These are phyloP conservation scores for Sula dactylatra DNA, from an alignment of 2,113 vertebrate genomes.

Conservation along the genomic window DNA sequence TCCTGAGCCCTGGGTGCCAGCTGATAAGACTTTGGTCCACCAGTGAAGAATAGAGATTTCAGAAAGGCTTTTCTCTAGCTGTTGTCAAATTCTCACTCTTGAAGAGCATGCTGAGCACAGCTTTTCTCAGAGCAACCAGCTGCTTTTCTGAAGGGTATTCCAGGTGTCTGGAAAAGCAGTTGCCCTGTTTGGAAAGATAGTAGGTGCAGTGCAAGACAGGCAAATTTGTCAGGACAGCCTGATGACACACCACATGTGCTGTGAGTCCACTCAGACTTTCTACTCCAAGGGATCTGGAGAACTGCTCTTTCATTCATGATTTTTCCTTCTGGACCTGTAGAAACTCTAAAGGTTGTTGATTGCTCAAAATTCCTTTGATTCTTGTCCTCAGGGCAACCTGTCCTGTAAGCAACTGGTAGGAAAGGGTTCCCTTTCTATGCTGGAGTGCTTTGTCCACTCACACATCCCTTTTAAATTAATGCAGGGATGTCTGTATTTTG, in stretches of 20 bases:
- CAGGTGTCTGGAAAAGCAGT: neutral
- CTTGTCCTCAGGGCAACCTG: neutral
- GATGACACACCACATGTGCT: rapidly evolving
- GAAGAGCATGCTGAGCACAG: neutral
- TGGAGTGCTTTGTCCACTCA: neutral
- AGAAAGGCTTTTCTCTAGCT: neutral
- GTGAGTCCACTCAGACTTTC: neutral
- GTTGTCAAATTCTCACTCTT: neutral
- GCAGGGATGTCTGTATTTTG: neutral
- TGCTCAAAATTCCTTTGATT: neutral
- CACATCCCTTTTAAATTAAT: neutral
- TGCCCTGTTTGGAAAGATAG: neutral
- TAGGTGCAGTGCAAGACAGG: neutral
- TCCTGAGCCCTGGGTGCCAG: neutral
- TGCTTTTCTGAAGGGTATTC: neutral
- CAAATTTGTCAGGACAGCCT: neutral
- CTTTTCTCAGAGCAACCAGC: neutral
- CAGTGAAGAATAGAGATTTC: neutral
- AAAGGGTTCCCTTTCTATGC: neutral
- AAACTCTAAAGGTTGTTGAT: neutral
- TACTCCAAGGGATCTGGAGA: neutral
- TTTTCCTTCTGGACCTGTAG: neutral
- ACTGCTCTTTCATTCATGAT: neutral
- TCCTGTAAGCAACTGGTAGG: neutral
- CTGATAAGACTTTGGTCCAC: neutral